These are phyloP conservation scores for Pinctada fucata DNA, from an alignment of 2,888 invertebrate genomes.

Conservation along the genomic window DNA sequence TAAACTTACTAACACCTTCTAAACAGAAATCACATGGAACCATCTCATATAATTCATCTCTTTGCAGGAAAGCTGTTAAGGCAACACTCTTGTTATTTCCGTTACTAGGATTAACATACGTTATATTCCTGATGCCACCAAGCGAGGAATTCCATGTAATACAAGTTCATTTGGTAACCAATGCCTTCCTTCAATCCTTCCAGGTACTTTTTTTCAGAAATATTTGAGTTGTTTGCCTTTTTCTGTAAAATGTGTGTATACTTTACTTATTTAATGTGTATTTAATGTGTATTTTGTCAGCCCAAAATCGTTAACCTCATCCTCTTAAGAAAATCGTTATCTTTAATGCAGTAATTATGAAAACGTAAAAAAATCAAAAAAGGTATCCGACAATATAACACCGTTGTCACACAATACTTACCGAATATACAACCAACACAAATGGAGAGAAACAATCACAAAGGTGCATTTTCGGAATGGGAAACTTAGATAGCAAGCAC, in stretches of 20 bases:
- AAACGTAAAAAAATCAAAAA: no score
- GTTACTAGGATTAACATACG: conserved; percentile 93
- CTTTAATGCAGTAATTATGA: no score
- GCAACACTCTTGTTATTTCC: conserved; percentile 95
- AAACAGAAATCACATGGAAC: no score
- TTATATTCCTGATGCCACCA: conserved; percentile 84
- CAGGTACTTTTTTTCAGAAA: conserved; percentile 83
- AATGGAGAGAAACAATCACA: no score
- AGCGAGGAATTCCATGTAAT: conserved; percentile 83
- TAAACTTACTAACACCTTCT: no score
- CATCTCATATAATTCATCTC: not conserved
- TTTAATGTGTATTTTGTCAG: not conserved
- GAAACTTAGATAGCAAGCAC: no score
- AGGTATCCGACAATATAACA: no score
- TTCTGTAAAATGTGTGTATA: not conserved
- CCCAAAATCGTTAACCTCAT: not conserved
- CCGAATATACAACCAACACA: no score
- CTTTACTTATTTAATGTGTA: conserved; percentile 3
- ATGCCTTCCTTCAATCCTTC: conserved; percentile 90
- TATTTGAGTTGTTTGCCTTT: not conserved
- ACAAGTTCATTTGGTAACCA: conserved; percentile 86
- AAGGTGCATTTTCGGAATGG: no score
- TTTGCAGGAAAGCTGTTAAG: conserved; percentile 79
- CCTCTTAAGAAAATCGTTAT: no score
- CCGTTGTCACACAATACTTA: no score